Evolutionary conservation across 2,113 vertebrate genomes (phyloP), one percentile per base, ranked within the genome.

Genomic region (Synodontis membranacea): DNA sequence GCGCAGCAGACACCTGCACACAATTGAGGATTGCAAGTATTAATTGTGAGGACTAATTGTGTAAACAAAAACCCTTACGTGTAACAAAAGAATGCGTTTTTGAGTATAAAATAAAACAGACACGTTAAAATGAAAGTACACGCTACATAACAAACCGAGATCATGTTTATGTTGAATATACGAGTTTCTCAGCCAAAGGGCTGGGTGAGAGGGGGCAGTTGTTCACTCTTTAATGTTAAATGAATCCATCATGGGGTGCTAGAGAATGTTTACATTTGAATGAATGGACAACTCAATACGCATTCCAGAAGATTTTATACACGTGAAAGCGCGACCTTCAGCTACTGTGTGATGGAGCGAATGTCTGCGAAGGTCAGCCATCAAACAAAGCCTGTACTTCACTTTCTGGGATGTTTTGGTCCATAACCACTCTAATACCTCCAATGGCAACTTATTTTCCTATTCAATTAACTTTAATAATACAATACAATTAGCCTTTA

Each of bases 1-100:
- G 90, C 72, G 97, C 97, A 44, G 96, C 97, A 19, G 97, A 97
- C 21, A 97, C 97, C 97, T 97, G 74, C 68, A 31, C 66, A 84
- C 83, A 42, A 56, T 39, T n/a, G 28, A 15, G 23, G 34, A 44
- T 8, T 54, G 21, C 5, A n/a, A 48, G 56, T 11, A 34, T 52
- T 70, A 34, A 83, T 54, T 56, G 23, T 56, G 31, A 48, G 74
- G 12, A 50, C 44, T 31, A 80, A 39, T 37, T 8, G 46, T 37
- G 34, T 48, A 82, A 60, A 82, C 39, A 42, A 56, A 42, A 14
- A 11, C 37, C 54, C 9, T 25, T 39, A 28, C 3, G 7, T 7
- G 4, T 28, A 39, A 52, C 19, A 52, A 37, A n/a, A n/a, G n/a
- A n/a, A n/a, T n/a, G n/a, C n/a, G n/a, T n/a, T n/a, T n/a, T n/a